These are phyloP conservation scores for Troglohyphantes excavatus DNA, from an alignment of 2,888 invertebrate genomes.

Conservation along the genomic window DNA sequence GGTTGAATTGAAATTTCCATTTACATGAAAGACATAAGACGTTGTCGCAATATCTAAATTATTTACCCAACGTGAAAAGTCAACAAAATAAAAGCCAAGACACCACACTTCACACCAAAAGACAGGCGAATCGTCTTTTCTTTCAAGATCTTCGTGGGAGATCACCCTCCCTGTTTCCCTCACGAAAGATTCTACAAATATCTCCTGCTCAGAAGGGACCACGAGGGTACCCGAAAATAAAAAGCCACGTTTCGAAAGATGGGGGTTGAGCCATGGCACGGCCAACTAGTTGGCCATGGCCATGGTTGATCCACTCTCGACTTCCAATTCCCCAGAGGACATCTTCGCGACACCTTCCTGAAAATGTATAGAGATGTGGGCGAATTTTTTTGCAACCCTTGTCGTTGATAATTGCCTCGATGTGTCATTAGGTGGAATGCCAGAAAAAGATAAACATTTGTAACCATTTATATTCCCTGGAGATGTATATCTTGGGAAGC, in stretches of 20 bases:
- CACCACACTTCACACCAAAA: too few species aligned
- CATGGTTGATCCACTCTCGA: too few species aligned
- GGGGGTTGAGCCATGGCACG: background rate
- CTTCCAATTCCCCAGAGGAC: too few species aligned
- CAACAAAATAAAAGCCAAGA: too few species aligned
- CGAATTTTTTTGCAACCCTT: slow-evolving; percentile 5
- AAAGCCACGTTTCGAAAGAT: background rate
- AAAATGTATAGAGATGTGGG: slow-evolving; percentile 32
- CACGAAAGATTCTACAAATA: background rate
- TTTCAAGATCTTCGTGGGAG: background rate
- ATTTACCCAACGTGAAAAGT: too few species aligned
- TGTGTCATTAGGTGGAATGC: background rate
- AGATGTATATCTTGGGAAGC: background rate
- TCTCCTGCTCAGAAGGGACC: background rate
- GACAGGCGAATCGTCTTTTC: background rate
- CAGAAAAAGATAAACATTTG: slow-evolving; percentile 4
- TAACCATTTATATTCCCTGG: background rate
- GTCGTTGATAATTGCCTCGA: background rate
- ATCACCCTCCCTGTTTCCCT: background rate
- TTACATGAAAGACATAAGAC: too few species aligned
- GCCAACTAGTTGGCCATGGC: background rate
- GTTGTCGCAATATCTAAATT: too few species aligned
- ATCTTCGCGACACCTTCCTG: too few species aligned
- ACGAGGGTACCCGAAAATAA: background rate
- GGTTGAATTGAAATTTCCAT: too few species aligned